phyloP scores from a whole-genome alignment of 2,888 invertebrate species.

The Druceiella hillmani region DNA sequence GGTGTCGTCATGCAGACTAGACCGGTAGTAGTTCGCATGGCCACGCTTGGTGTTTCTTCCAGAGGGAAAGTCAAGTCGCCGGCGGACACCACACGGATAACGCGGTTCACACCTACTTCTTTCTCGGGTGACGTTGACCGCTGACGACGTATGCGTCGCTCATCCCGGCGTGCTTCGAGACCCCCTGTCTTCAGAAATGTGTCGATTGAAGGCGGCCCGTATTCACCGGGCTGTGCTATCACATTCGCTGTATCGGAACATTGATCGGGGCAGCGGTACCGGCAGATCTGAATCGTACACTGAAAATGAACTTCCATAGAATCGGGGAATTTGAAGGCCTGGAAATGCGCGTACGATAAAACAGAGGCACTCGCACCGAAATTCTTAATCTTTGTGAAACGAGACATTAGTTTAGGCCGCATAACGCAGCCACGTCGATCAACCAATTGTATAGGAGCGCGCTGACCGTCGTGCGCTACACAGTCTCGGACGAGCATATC shows the following conservation, averaged over 20 bases:
- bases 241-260: slow-evolving; percentile 63
- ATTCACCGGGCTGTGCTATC: slow-evolving; percentile 57
- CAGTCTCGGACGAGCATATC: slow-evolving; percentile 94
- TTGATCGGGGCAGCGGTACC: slow-evolving; percentile 90
- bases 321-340: slow-evolving; percentile 93
- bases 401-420: slow-evolving; percentile 86
- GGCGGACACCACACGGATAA: slow-evolving; percentile 87
- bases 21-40: slow-evolving; percentile 61
- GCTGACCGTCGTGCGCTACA: slow-evolving; percentile 90
- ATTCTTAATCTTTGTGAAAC: slow-evolving; percentile 92
- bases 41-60: slow-evolving; percentile 56
- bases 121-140: slow-evolving; percentile 62
- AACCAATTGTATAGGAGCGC: slow-evolving; percentile 88
- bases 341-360: slow-evolving; percentile 88
- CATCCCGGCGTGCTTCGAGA: slow-evolving; percentile 66
- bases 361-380: slow-evolving; percentile 92
- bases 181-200: slow-evolving; percentile 46
- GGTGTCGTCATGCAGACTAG: slow-evolving; percentile 92
- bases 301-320: slow-evolving; percentile 97
- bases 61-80: slow-evolving; percentile 83
- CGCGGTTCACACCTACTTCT: slow-evolving; percentile 82
- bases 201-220: slow-evolving; percentile 63
- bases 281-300: slow-evolving; percentile 90
- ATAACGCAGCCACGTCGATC: slow-evolving; percentile 91
- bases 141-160: slow-evolving; percentile 63